A percentile compares a stretch with the other conserved stretches of the same genome.
These are phyloP conservation scores for Sternarchorhynchus goeldii DNA, from an alignment of 2,797 vertebrate genomes.

Conservation along the genomic window DNA sequence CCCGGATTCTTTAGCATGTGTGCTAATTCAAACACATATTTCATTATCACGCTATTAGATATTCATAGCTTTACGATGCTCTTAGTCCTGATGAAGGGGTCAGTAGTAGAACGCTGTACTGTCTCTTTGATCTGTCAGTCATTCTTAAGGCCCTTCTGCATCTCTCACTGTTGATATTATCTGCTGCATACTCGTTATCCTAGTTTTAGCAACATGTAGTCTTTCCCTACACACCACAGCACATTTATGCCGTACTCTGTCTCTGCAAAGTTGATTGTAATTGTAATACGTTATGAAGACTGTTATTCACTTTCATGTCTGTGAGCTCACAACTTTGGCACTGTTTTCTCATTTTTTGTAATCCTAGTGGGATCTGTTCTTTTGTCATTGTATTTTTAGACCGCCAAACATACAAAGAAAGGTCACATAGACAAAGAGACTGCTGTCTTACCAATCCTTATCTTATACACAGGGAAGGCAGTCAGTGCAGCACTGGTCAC, in stretches of 20 bases:
- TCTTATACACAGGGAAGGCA: conserved; percentile 30
- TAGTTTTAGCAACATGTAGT: not conserved
- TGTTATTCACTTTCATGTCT: conserved; percentile 6
- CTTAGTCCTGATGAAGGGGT: conserved; percentile 10
- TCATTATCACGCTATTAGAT: conserved; percentile 34
- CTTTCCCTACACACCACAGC: not conserved
- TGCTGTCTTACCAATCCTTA: conserved; percentile 15
- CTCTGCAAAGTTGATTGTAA: too few relatives aligned
- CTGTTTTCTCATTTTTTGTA: not conserved
- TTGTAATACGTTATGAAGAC: not conserved
- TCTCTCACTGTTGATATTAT: not conserved
- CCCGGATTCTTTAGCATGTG: conserved; percentile 1
- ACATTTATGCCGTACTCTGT: not conserved
- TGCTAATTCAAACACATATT: conserved; percentile 29
- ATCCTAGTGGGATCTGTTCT: conserved; percentile 2
- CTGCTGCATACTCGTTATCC: not conserved
- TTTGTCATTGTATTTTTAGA: conserved; percentile 14
- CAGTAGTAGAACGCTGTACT: conserved; percentile 4
- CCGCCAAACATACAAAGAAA: conserved; percentile 1
- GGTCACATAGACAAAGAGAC: conserved; percentile 20
- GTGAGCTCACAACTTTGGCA: not conserved
- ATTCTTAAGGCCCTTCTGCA: not conserved
- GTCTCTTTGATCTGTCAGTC: conserved; percentile 21
- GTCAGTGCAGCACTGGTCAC: conserved; percentile 13
- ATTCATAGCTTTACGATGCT: conserved; percentile 30